These are phyloP conservation scores for Campopleginae sp. DNA, from an alignment of 2,888 invertebrate species.

Conservation along the genomic window DNA sequence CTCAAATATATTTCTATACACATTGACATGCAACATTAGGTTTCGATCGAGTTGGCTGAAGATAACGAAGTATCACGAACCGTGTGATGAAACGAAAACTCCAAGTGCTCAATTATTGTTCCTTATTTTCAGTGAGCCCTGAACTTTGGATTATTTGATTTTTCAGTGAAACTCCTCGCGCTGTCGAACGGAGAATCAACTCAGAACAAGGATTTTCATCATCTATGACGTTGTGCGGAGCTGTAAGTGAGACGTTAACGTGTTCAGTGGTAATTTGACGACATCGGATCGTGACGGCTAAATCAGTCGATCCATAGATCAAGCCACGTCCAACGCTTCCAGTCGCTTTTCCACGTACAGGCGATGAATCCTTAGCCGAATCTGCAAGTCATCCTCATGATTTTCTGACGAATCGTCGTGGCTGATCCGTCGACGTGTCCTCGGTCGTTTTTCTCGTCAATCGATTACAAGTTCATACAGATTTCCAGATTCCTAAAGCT, in stretches of 20 bases:
- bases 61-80: not conserved
- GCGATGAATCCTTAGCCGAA: not conserved
- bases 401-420: conserved; percentile 72
- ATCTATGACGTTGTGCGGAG: conserved; percentile 23
- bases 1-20: conserved; percentile 62
- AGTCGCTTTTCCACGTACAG: not conserved
- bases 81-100: conserved; percentile 23
- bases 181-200: conserved; percentile 29
- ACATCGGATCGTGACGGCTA: conserved; percentile 6
- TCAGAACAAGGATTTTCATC: conserved; percentile 2
- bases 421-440: not conserved
- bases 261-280: conserved; percentile 25
- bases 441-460: not conserved
- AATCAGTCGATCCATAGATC: not conserved
- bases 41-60: not conserved
- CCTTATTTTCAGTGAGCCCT: conserved; percentile 17
- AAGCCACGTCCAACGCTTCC: not conserved
- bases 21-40: conserved; percentile 5
- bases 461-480: not conserved
- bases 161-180: conserved; percentile 53
- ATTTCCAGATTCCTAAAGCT: not conserved
- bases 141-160: conserved; percentile 54
- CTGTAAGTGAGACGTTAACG: conserved; percentile 20
- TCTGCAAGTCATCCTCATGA: conserved; percentile 64
- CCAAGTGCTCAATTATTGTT: conserved; percentile 59